Evolutionary conservation across 2,888 invertebrate genomes (phyloP), one percentile per base, ranked within the genome.

Genomic region (Coenonympha glycerion): DNA sequence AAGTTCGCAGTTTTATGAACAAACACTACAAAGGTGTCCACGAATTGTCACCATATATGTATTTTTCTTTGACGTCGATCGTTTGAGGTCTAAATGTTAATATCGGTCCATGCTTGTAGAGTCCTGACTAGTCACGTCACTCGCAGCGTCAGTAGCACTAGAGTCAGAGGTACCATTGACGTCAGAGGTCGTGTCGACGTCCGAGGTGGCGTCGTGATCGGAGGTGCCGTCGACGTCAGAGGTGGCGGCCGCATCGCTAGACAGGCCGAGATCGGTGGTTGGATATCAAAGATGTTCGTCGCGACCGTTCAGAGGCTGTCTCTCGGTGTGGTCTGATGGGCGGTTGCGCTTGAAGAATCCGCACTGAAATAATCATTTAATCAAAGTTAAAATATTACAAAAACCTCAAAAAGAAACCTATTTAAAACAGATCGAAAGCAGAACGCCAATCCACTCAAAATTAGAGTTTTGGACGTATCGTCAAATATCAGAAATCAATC

Each of bases 341-440:
- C 96, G 91, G 82, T 95, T 95, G 70, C 96, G 91, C 74, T 95
- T 95, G 89, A 97, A 97, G 91, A 97, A 97, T 55, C 96, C 96
- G 76, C 94, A 93, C 96, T 96, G 83, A 22, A 69, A 9, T 15
- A 16, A 16, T 6, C 6, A 15, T 2, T 2, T 26, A 8, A 8
- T 26, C n/a, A 8, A 26, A 26, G 21, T 26, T 1, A 26, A 26
- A 26, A 6, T 8, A 9, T 3, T 2, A 8, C 9, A 26, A 6
- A 26, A 26, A 9, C 1, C 3, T 3, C 1, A 9, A 3, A 26
- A 6, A 8, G n/a, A n/a, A n/a, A n/a, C n/a, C n/a, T n/a, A n/a
- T n/a, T n/a, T n/a, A n/a, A n/a, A n/a, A n/a, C n/a, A n/a, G n/a
- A n/a, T n/a, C n/a, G n/a, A n/a, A n/a, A n/a, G n/a, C n/a, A n/a